These are phyloP conservation scores for Dinocampus coccinellae DNA, from an alignment of 2,888 invertebrate species.

Conservation along the genomic window DNA sequence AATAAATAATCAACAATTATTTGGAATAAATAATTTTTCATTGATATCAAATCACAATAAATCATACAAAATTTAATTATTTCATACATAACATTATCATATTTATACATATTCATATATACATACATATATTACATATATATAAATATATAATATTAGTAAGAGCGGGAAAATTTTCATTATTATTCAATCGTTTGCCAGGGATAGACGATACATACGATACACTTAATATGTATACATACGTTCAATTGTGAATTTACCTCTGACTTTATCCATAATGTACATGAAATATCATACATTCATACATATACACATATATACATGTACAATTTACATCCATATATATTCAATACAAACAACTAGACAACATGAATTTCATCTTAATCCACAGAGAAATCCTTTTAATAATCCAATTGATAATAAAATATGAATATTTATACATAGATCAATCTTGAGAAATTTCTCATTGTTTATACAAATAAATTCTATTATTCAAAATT, in stretches of 20 bases:
- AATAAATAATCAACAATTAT: too few relatives aligned
- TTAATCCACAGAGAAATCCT: not conserved
- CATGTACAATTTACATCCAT: too few relatives aligned
- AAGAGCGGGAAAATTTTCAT: conserved; percentile 29
- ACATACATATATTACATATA: too few relatives aligned
- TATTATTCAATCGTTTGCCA: conserved; percentile 42
- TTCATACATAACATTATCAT: too few relatives aligned
- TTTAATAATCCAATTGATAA: not conserved
- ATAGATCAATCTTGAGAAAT: too few relatives aligned
- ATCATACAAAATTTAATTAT: too few relatives aligned
- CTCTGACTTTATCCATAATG: not conserved
- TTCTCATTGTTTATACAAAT: too few relatives aligned
- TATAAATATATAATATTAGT: not conserved
- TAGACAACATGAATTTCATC: not conserved
- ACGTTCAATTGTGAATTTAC: conserved; percentile 17
- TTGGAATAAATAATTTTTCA: too few relatives aligned
- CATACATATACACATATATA: not conserved
- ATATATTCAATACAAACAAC: not conserved
- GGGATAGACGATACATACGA: conserved; percentile 6
- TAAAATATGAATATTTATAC: too few relatives aligned
- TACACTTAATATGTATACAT: conserved; percentile 35
- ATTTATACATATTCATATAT: too few relatives aligned
- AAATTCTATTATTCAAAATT: too few relatives aligned
- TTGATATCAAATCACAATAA: too few relatives aligned
- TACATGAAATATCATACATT: not conserved